Evolutionary conservation across 2,797 vertebrate species (phyloP).

Genomic region (Acrocephalus scirpaceus): DNA sequence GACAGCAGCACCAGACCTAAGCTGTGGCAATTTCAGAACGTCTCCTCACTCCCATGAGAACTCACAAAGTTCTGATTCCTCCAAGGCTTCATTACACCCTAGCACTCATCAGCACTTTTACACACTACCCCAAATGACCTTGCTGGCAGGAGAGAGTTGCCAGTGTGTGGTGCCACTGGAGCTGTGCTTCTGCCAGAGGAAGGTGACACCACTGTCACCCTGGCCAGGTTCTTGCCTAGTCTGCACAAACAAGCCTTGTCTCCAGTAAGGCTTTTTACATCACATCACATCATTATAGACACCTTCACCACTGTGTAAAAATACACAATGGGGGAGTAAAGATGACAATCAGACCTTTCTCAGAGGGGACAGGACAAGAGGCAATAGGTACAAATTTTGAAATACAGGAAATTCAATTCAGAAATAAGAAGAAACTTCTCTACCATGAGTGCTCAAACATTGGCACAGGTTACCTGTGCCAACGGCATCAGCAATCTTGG

Average conservation of each 20-base stretch:
- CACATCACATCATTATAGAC: neutral
- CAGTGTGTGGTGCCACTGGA: neutral
- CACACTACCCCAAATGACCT: neutral
- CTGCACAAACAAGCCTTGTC: neutral
- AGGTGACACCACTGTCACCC: neutral
- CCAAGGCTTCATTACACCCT: neutral
- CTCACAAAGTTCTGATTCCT: neutral
- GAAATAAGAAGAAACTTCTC: neutral
- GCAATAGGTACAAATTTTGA: neutral
- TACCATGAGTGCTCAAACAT: neutral
- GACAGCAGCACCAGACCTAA: neutral
- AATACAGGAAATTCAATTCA: neutral
- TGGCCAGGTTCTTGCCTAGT: neutral
- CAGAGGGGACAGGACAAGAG: neutral
- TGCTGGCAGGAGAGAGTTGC: neutral
- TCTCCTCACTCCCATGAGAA: neutral
- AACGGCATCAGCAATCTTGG: too few species aligned
- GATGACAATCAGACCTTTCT: neutral
- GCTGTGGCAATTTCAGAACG: neutral
- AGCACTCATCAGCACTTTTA: neutral
- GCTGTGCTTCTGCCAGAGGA: neutral
- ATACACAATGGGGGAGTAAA: neutral
- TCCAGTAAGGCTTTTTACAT: neutral
- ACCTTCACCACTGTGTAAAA: neutral
- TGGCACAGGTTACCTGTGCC: too few species aligned